Conservation (phyloP, 2,888 invertebrate species). For the Lamellibrachia satsuma region DNA sequence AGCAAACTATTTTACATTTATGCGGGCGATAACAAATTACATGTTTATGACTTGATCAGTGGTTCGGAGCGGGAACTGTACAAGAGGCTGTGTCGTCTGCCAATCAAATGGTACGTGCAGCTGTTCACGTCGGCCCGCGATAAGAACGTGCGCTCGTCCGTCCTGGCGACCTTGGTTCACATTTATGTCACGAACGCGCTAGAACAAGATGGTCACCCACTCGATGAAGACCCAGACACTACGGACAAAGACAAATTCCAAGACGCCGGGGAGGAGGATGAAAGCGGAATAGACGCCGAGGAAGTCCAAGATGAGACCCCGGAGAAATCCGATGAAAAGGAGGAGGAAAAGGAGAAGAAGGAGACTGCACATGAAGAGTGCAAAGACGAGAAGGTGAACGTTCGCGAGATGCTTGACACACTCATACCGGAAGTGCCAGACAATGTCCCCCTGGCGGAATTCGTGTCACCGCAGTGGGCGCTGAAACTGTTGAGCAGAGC, state of each 20-base stretch:
- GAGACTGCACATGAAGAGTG: background rate
- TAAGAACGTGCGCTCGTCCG: conserved; percentile 47
- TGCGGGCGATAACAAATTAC: background rate
- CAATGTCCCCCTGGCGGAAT: conserved; percentile 41
- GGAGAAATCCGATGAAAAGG: background rate
- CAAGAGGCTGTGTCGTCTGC: conserved; percentile 46
- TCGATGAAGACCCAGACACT: background rate
- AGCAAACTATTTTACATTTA: background rate
- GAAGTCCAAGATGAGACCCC: background rate
- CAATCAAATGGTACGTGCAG: conserved; percentile 54
- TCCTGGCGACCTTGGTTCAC: conserved; percentile 46
- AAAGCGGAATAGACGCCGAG: background rate
- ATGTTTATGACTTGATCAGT: background rate
- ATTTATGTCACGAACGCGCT: conserved; percentile 30
- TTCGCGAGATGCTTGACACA: conserved; percentile 50
- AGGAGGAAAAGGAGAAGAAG: conserved; percentile 8
- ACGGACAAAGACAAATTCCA: conserved; percentile 10
- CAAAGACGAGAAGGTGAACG: conserved; percentile 30
- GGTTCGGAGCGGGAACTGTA: background rate
- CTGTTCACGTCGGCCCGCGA: conserved; percentile 50
- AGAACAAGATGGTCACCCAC: background rate
- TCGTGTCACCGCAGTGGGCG: conserved; percentile 36
- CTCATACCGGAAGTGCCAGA: conserved; percentile 54
- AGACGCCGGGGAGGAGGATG: background rate
- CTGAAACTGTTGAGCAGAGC: conserved; percentile 31